These are phyloP conservation scores for Subacronicta megacephala DNA, from an alignment of 2,888 invertebrate species.

Conservation along the genomic window DNA sequence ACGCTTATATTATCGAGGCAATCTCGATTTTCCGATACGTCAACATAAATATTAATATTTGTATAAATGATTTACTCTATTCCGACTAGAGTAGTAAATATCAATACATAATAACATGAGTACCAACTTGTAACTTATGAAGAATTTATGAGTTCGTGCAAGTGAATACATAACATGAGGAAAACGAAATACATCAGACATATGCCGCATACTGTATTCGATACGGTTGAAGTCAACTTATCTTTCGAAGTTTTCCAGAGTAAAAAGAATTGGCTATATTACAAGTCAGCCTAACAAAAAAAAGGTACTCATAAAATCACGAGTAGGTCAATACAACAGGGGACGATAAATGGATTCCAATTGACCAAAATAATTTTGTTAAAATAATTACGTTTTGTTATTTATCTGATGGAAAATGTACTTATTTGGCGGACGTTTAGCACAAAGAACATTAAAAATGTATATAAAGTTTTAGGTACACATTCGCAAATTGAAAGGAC, in stretches of 20 bases:
- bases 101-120: constrained; percentile 16
- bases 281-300: background rate
- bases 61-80: constrained; percentile 36
- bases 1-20: constrained; percentile 65
- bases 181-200: constrained; percentile 4
- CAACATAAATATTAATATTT: constrained; percentile 50
- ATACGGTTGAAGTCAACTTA: constrained; percentile 16
- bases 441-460: constrained; percentile 47
- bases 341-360: constrained; percentile 39
- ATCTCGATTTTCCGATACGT: constrained; percentile 59
- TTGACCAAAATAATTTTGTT: constrained; percentile 50
- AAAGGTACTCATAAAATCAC: constrained; percentile 27
- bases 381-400: constrained; percentile 59
- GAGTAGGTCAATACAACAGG: constrained; percentile 11
- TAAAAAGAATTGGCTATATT: constrained; percentile 7
- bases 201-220: background rate
- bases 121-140: constrained; percentile 14
- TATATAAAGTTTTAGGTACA: constrained; percentile 59
- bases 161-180: constrained; percentile 17
- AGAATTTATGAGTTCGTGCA: constrained; percentile 26
- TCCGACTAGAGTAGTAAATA: constrained; percentile 10
- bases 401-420: constrained; percentile 48
- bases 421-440: constrained; percentile 22
- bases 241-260: constrained; percentile 9
- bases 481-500: constrained; percentile 56